These are phyloP conservation scores for Sebastes vulpes DNA, from an alignment of 2,797 vertebrate species.

Conservation along the genomic window DNA sequence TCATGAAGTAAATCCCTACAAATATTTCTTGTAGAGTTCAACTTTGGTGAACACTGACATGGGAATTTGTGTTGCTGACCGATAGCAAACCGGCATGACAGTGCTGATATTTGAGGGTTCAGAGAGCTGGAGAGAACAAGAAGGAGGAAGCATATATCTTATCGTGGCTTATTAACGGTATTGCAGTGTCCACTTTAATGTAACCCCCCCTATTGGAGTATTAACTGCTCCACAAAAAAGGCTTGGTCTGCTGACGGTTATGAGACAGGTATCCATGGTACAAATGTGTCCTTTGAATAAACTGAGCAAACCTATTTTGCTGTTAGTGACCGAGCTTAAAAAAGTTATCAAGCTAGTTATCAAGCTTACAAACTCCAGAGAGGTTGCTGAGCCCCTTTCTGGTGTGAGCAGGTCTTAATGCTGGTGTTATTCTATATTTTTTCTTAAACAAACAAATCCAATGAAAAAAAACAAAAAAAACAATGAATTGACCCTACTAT, in stretches of 20 bases:
- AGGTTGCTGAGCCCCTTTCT: background rate
- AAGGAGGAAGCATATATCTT: background rate
- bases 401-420: background rate
- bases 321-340: background rate
- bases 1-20: background rate
- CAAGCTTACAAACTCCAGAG: background rate
- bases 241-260: background rate
- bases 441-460: background rate
- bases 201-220: no score
- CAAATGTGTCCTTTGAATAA: background rate
- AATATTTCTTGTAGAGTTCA: background rate
- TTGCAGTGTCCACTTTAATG: background rate
- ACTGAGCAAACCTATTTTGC: background rate
- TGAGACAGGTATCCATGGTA: background rate
- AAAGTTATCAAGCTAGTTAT: background rate
- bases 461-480: background rate
- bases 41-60: background rate
- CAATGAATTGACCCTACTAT: background rate
- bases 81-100: background rate
- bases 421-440: background rate
- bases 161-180: background rate
- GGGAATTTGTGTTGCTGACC: background rate
- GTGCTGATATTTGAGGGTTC: background rate
- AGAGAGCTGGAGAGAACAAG: background rate
- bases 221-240: background rate